Base-by-base conservation (phyloP, 2,797 vertebrate species). In the Falco biarmicus region DNA sequence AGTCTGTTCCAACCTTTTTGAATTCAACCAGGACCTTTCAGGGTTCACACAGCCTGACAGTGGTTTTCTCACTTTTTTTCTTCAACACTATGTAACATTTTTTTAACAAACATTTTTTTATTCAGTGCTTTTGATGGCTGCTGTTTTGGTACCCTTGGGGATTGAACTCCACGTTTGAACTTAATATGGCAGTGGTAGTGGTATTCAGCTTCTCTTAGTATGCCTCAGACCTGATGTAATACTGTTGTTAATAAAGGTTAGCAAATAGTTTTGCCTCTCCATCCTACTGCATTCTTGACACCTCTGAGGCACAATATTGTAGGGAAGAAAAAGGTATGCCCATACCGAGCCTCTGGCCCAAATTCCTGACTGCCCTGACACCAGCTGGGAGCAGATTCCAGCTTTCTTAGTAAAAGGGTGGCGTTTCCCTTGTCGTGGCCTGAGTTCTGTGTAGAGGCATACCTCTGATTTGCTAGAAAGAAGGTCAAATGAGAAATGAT, bases 11-110 rank as follows among this genome's bases (percentile, higher is more conserved):
- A 84, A 50, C 70, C 22, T 83, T 90, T 91, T 87, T 80, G 26
- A 85, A 66, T 89, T 83, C 94, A 95, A 71, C 56, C 28, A 61
- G 39, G 73, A 66, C 69, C 75, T 95, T 92, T 84, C 37, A 51
- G 2, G 1, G 73, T 71, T 96, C 15, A 6, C 45, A 50, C 11
- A 75, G 71, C 53, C 56, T 96, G 73, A 34, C 68, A 57, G 0
- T 85, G n/a, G 10, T 64, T 93, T 95, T 83, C n/a, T 47, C 39
- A 22, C 26, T 34, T 89, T 21, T n/a, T 39, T 69, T 47, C 48
- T 90, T 90, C 29, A 41, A 14, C 26, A 10, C 13, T 12, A 3
- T 22, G 12, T 31, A 69, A 56, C 14, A 29, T 34, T 78, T 94
- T 94, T 77, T 65, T 19, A 61, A 59, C 11, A 31, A 6, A 5